Evolutionary conservation across 1,140 invertebrate genomes (phyloP).

Genomic region (Sesamia nonagrioides): DNA sequence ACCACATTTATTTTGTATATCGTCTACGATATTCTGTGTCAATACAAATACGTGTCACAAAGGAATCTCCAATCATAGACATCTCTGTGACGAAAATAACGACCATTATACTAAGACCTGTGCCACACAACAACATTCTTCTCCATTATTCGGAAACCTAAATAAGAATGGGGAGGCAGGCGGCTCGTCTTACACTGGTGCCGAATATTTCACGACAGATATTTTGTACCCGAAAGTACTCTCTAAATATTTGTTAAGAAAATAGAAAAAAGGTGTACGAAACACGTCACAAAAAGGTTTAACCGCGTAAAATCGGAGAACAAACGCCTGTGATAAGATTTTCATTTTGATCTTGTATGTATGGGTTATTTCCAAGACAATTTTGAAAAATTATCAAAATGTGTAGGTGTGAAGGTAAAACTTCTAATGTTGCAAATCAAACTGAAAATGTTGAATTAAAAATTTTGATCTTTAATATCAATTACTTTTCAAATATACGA

Average conservation of each 20-base stretch:
- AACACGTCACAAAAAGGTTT: constrained; percentile 34
- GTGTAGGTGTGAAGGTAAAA: too few relatives aligned
- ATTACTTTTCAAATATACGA: too few relatives aligned
- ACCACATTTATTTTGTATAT: constrained; percentile 27
- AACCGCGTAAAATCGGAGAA: constrained; percentile 3
- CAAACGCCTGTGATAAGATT: constrained; percentile 17
- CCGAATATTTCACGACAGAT: constrained; percentile 32
- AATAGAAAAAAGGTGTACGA: constrained; percentile 32
- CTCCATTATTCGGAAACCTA: not conserved
- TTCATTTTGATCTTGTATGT: constrained; percentile 2
- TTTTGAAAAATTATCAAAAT: too few relatives aligned
- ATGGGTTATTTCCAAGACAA: too few relatives aligned
- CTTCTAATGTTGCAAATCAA: too few relatives aligned
- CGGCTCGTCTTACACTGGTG: constrained; percentile 23
- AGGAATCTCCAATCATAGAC: constrained; percentile 43
- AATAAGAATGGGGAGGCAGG: not conserved
- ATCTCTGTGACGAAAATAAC: constrained; percentile 41
- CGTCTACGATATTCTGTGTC: constrained; percentile 15
- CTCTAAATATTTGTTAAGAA: constrained; percentile 47
- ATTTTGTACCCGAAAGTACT: constrained; percentile 23
- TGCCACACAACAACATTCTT: not conserved
- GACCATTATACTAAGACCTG: constrained; percentile 15
- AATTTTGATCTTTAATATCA: too few relatives aligned
- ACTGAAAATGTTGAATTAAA: too few relatives aligned
- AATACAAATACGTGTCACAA: constrained; percentile 39